Evolutionary conservation across 2,113 vertebrate species (phyloP).

Genomic region (Elaphurus davidianus): DNA sequence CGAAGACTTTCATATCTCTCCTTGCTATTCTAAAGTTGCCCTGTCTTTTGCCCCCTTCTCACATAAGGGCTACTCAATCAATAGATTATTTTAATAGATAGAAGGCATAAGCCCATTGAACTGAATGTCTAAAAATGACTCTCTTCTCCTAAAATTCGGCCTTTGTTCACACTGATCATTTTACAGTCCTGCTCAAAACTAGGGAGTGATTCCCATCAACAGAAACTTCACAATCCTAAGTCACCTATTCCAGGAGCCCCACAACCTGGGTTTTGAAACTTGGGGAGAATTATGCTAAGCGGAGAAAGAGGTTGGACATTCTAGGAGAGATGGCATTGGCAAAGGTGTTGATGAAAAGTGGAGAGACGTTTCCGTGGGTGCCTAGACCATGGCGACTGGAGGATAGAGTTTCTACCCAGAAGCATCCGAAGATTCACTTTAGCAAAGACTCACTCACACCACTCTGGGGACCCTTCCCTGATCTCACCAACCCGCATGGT

Average conservation of each 20-base stretch:
- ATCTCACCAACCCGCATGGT: not conserved
- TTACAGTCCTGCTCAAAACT: not conserved
- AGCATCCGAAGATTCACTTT: not conserved
- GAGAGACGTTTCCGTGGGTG: not conserved
- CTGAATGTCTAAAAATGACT: not conserved
- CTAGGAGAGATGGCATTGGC: not conserved
- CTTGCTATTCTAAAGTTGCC: not conserved
- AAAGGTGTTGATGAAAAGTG: not conserved
- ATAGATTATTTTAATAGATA: not conserved
- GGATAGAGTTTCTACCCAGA: not conserved
- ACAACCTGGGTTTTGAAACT: not conserved
- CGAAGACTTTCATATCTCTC: not conserved
- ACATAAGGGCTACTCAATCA: not conserved
- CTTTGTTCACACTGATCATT: not conserved
- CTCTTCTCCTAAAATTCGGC: not conserved
- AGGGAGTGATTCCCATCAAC: not conserved
- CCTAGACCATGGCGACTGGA: not conserved
- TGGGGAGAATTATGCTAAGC: not conserved
- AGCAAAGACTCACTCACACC: too few relatives aligned
- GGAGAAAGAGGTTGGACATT: not conserved
- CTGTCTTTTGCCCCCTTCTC: not conserved
- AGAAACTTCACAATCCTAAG: not conserved
- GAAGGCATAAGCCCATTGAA: too few relatives aligned
- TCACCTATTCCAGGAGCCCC: not conserved
- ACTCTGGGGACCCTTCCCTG: not conserved